These are phyloP conservation scores for Xylota sylvarum DNA, from an alignment of 2,888 invertebrate species.

Conservation along the genomic window DNA sequence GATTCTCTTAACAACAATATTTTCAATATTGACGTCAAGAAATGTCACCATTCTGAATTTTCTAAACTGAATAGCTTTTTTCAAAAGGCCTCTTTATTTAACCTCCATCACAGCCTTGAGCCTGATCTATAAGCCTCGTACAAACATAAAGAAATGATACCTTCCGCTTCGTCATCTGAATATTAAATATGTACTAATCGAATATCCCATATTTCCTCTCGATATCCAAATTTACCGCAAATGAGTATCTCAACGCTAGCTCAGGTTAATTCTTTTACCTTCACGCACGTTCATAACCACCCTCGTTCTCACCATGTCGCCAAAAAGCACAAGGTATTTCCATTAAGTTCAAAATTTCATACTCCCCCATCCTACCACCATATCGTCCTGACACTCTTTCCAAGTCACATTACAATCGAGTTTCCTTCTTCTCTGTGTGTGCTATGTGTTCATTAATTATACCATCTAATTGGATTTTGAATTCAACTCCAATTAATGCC, in stretches of 20 bases:
- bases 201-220: no score
- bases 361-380: background rate
- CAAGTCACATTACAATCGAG: slow-evolving; percentile 27
- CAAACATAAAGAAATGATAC: no score
- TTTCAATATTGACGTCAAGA: no score
- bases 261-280: background rate
- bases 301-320: background rate
- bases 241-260: background rate
- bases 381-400: background rate
- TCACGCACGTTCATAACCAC: background rate
- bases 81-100: no score
- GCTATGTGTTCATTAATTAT: slow-evolving; percentile 59
- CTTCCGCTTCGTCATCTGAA: no score
- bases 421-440: slow-evolving; percentile 18
- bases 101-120: no score
- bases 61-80: no score
- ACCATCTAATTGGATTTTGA: slow-evolving; percentile 66
- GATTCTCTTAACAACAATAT: no score
- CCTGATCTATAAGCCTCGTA: no score
- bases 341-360: background rate
- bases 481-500: slow-evolving; percentile 60
- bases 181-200: no score
- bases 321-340: background rate
- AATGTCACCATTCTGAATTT: no score
- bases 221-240: background rate